Percentiles rank a stretch among this genome's conserved stretches.
Evolutionary conservation across 35 echinoderm and acorn worm genomes (phyloP).

Genomic region (Ptychodera flava): DNA sequence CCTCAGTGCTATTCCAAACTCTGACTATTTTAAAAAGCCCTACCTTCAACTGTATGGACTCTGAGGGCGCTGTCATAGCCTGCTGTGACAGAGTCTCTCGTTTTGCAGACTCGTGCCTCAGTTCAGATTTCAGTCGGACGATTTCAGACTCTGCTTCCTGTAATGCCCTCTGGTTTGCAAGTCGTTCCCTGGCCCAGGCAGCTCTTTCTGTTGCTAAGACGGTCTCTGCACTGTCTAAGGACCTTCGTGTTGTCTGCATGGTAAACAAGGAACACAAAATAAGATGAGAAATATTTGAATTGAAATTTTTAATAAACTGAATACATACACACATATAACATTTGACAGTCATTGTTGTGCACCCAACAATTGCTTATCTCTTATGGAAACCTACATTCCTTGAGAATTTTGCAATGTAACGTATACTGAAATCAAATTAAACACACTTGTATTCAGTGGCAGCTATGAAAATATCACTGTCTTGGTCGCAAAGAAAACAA

Average conservation of each 20-base stretch:
- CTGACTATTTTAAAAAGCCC: not conserved
- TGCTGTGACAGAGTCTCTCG: conserved; percentile 26
- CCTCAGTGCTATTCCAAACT: too few relatives aligned
- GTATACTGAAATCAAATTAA: too few relatives aligned
- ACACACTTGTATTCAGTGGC: too few relatives aligned
- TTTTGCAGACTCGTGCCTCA: conserved; percentile 43
- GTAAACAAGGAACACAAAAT: not conserved
- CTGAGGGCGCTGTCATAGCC: not conserved
- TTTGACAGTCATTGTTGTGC: too few relatives aligned
- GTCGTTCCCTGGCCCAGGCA: conserved; percentile 61
- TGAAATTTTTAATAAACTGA: too few relatives aligned
- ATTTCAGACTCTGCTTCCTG: conserved; percentile 76
- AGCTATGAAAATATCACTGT: too few relatives aligned
- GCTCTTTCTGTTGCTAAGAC: conserved; percentile 58
- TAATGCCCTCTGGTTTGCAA: conserved; percentile 58
- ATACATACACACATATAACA: too few relatives aligned
- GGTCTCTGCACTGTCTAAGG: conserved; percentile 5
- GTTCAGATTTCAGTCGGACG: conserved; percentile 58
- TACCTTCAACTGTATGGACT: conserved; percentile 78
- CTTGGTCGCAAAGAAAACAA: too few relatives aligned
- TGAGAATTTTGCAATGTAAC: too few relatives aligned
- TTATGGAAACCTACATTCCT: too few relatives aligned
- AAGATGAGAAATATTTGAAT: not conserved
- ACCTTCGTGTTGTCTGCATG: conserved; percentile 28
- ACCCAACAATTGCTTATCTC: too few relatives aligned